Base-by-base conservation (phyloP, 2,113 vertebrate genomes). In the Columba livia region DNA sequence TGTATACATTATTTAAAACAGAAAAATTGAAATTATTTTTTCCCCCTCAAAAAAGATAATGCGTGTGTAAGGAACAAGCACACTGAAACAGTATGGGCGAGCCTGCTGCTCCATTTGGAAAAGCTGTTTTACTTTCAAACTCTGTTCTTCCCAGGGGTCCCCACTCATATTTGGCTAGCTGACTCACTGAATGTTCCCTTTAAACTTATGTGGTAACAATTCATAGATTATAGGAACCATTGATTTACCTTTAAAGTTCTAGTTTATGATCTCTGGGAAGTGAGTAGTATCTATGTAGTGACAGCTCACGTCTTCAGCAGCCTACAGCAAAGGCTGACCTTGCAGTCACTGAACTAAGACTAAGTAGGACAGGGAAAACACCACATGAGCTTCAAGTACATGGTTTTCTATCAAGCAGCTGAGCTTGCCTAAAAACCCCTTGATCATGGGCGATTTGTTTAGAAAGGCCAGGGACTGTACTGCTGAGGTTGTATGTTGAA, bases 171-270 rank as follows among this genome's bases (percentile, higher is more conserved):
- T 72, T 87, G 58, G 29, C 56, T 50, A 61, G 66, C 10, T 89
- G 48, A 61, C 73, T 79, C 66, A 54, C 42, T 28, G 19, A 69
- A 69, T 25, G 31, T 15, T 89, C 61, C 61, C 77, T 95, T 85
- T 85, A 71, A 92, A 91, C 36, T 89, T 75, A 78, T 51, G 50
- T 7, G 21, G 29, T 32, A 72, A 70, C 83, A 91, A 58, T 90
- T 91, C 91, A 88, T 62, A 53, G 62, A 80, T 86, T 79, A 86
- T 23, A 73, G 62, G 62, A 92, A 57, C 40, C 58, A 85, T 18
- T 66, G 81, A 96, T 83, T 93, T 89, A 17, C 90, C 64, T 75
- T 89, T 74, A 48, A 93, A 93, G 79, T 12, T 32, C 58, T 53
- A 24, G 29, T 93, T 89, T 79, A 85, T 70, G 71, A 88, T 85